Percentiles rank a stretch among this genome's conserved stretches.
Conservation (phyloP, 2,888 invertebrate genomes). For the Hypomecis punctinalis region DNA sequence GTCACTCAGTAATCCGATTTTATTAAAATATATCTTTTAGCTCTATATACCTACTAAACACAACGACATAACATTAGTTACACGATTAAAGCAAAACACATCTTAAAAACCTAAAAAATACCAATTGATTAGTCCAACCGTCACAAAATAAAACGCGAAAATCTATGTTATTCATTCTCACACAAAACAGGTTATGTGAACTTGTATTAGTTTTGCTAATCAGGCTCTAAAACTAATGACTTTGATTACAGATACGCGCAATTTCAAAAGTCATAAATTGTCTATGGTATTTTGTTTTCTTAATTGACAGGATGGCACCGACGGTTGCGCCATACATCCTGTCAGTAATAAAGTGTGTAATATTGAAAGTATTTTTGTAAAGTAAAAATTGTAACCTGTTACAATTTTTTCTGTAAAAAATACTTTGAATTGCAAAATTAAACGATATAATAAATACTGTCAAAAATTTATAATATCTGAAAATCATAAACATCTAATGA, state of each 20-base stretch:
- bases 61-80: slow-evolving; percentile 3
- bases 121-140: slow-evolving; percentile 32
- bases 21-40: too few species aligned
- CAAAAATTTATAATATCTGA: too few species aligned
- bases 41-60: too few species aligned
- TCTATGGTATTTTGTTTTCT: slow-evolving; percentile 14
- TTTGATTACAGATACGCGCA: slow-evolving; percentile 13
- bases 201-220: slow-evolving; percentile 35
- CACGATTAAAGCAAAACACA: slow-evolving; percentile 17
- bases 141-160: slow-evolving; percentile 36
- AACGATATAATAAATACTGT: too few species aligned
- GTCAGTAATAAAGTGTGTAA: slow-evolving; percentile 2
- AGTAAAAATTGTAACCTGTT: too few species aligned
- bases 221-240: slow-evolving; percentile 19
- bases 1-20: too few species aligned
- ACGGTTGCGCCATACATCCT: neutral
- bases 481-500: too few species aligned
- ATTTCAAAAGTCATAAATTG: slow-evolving; percentile 23
- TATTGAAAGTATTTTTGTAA: neutral
- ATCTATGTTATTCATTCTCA: slow-evolving; percentile 30
- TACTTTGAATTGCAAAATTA: too few species aligned
- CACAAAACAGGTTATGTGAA: slow-evolving; percentile 36
- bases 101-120: slow-evolving; percentile 10
- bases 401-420: too few species aligned
- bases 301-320: neutral